Conservation (phyloP, 2,888 invertebrate species). For the Liopterus haemorrhoidalis region DNA sequence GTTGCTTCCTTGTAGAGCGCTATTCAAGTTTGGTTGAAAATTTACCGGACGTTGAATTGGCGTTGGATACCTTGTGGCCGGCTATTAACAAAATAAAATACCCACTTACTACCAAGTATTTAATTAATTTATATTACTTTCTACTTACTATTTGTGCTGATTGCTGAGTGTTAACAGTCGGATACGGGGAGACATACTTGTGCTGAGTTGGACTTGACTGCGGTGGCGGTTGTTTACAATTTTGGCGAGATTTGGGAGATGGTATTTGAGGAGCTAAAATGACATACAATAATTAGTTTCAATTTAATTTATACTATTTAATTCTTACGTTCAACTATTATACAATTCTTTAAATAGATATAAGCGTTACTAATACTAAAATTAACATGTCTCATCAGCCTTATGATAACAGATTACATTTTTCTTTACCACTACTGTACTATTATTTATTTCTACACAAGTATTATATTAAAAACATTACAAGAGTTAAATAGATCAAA, state of each 20-base stretch:
- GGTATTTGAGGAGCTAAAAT: constrained; percentile 50
- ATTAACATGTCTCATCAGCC: too few species aligned
- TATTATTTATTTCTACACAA: too few species aligned
- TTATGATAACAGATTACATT: too few species aligned
- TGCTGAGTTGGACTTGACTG: constrained; percentile 54
- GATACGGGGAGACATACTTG: constrained; percentile 51
- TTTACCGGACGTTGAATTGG: constrained; percentile 53
- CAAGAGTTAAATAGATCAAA: too few species aligned
- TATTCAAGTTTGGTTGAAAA: constrained; percentile 47
- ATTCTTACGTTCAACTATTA: not conserved
- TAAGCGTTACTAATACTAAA: too few species aligned
- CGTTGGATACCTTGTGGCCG: constrained; percentile 46
- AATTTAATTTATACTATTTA: not conserved
- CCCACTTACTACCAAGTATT: too few species aligned
- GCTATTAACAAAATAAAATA: constrained; percentile 20
- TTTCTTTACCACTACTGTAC: too few species aligned
- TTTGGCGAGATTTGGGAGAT: constrained; percentile 53
- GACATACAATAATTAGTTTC: constrained; percentile 3
- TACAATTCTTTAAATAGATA: too few species aligned
- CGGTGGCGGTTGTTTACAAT: constrained; percentile 50
- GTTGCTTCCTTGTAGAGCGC: constrained; percentile 42
- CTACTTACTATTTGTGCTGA: constrained; percentile 39
- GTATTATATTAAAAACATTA: too few species aligned
- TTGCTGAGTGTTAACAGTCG: constrained; percentile 48
- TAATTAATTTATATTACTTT: too few species aligned